Base-by-base conservation (phyloP, 2,888 invertebrate species). In the Petrophora chlorosata region DNA sequence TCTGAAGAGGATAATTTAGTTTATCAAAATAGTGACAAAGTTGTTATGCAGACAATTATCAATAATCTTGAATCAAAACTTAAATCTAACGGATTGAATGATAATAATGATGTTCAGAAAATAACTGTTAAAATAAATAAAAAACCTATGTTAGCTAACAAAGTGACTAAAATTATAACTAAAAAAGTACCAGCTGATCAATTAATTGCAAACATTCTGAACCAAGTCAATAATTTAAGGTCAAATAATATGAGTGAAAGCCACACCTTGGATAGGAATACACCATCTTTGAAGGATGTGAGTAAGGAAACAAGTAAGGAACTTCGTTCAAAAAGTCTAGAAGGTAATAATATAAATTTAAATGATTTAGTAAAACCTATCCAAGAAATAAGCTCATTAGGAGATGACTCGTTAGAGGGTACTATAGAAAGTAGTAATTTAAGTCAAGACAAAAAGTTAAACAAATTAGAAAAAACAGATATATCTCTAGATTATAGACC, bases 211-310 rank as follows among this genome's bases (percentile, higher is more conserved):
- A 14, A 46, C 2, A 33, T 40, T 9, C 29, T 34, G 2, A 22
- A 23, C 2, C 34, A 39, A 16, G 16, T 34, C 0, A 28, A 40
- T 15, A 12, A 16, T 17, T 35, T 47, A 7, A 47, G 40, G 23
- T 28, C 40, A n/a, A 43, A 29, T 5, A 10, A n/a, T 0, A 42
- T n/a, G n/a, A n/a, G n/a, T n/a, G n/a, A n/a, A n/a, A n/a, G n/a
- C n/a, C n/a, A n/a, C n/a, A n/a, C n/a, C n/a, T n/a, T n/a, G n/a
- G n/a, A n/a, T n/a, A n/a, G n/a, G n/a, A n/a, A n/a, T n/a, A n/a
- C n/a, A n/a, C n/a, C n/a, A n/a, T n/a, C n/a, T n/a, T n/a, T n/a
- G n/a, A n/a, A n/a, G n/a, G n/a, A n/a, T n/a, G n/a, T n/a, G n/a
- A n/a, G n/a, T n/a, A n/a, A n/a, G n/a, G n/a, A n/a, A n/a, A n/a